phyloP scores from a whole-genome alignment of 35 echinoderm and acorn worm genomes.

The Ptychodera flava region DNA sequence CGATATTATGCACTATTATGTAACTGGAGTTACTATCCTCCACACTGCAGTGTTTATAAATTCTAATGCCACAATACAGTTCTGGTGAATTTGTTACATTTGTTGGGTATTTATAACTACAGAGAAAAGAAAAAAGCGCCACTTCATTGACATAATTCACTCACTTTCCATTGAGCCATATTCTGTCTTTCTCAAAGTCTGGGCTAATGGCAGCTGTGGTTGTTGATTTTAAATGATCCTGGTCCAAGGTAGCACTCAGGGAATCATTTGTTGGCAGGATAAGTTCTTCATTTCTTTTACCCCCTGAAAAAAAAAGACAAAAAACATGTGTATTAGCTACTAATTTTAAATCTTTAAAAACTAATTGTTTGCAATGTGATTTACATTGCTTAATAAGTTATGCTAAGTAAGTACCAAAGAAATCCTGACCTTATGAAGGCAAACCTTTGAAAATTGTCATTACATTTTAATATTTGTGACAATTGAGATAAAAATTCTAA shows the following conservation, averaged over 20 bases:
- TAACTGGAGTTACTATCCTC: no score
- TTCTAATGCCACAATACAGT: no score
- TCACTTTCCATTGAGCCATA: slow-evolving; percentile 96
- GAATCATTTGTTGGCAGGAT: slow-evolving; percentile 85
- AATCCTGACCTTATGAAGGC: no score
- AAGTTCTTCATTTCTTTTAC: slow-evolving; percentile 91
- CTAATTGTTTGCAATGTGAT: not conserved
- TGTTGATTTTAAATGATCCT: slow-evolving; percentile 84
- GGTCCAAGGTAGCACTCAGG: slow-evolving; percentile 68
- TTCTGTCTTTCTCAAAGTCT: slow-evolving; percentile 62
- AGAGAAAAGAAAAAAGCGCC: no score
- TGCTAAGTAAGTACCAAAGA: not conserved
- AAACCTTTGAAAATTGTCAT: no score
- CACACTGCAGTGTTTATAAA: no score
- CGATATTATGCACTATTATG: no score
- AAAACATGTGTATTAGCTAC: not conserved
- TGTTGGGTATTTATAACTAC: no score
- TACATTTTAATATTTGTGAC: no score
- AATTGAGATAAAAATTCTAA: no score
- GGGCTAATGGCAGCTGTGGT: slow-evolving; percentile 72
- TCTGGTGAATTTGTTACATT: no score
- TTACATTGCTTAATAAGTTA: not conserved
- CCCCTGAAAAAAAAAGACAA: slow-evolving; percentile 57
- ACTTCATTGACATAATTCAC: no score
- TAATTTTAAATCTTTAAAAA: not conserved